phyloP scores from a whole-genome alignment of 2,113 vertebrate genomes.

The Nannospalax galili region DNA sequence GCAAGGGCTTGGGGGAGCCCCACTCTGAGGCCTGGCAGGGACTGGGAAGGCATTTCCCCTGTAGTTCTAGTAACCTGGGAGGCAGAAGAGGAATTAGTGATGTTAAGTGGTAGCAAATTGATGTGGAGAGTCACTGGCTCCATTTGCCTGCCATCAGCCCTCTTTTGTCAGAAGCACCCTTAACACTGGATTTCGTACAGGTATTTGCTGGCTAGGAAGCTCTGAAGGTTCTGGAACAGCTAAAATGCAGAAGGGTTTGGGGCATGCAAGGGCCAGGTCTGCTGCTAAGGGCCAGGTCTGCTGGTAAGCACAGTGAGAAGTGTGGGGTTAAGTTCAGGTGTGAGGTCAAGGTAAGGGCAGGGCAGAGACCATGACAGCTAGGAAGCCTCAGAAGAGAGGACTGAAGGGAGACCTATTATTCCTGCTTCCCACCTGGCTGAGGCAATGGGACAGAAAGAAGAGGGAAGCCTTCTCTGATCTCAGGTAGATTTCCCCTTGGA shows the following conservation, averaged over 20 bases:
- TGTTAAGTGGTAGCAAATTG: neutral
- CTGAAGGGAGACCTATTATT: neutral
- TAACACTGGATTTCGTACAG: neutral
- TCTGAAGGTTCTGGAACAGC: slow-evolving; percentile 8
- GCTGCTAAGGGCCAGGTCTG: neutral
- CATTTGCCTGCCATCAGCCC: neutral
- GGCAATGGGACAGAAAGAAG: neutral
- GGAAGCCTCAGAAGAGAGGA: neutral
- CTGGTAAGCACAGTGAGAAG: neutral
- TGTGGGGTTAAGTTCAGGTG: neutral
- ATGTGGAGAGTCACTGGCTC: neutral
- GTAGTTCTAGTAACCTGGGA: slow-evolving; percentile 36
- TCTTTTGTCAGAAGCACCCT: neutral
- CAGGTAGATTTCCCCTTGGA: neutral
- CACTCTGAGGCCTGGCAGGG: slow-evolving; percentile 61
- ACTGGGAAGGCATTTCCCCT: slow-evolving; percentile 66
- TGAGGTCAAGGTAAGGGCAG: neutral
- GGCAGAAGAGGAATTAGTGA: slow-evolving; percentile 18
- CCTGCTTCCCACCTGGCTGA: neutral
- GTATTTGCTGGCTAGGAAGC: neutral
- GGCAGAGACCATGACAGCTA: neutral
- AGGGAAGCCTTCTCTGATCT: neutral
- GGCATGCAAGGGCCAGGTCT: neutral
- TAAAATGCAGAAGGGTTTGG: neutral
- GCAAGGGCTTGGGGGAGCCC: slow-evolving; percentile 76